Percentiles rank a stretch among this genome's conserved stretches.
Conservation (phyloP, 2,888 invertebrate species). For the Apamea anceps region DNA sequence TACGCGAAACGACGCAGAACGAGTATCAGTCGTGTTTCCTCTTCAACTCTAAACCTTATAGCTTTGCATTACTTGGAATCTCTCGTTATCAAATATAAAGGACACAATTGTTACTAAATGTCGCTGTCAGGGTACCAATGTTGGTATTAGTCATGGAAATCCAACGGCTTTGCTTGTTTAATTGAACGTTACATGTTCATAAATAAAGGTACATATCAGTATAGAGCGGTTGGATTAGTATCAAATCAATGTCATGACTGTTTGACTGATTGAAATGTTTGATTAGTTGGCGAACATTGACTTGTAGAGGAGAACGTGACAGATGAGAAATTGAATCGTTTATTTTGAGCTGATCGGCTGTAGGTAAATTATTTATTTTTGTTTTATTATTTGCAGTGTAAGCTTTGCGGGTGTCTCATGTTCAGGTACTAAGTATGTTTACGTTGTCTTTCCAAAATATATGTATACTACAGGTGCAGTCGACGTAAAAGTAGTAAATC, state of each 20-base stretch:
- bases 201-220: constrained; percentile 74
- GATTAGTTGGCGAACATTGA: constrained; percentile 57
- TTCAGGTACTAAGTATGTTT: neutral
- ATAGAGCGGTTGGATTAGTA: constrained; percentile 57
- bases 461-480: neutral
- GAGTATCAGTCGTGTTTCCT: constrained; percentile 49
- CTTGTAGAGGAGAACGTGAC: constrained; percentile 34
- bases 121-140: constrained; percentile 82
- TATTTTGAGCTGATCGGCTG: constrained; percentile 29
- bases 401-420: neutral
- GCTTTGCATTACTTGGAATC: constrained; percentile 66
- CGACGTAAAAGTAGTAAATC: neutral
- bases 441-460: neutral
- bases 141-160: constrained; percentile 83
- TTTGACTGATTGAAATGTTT: constrained; percentile 51
- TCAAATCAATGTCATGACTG: constrained; percentile 53
- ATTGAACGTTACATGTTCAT: constrained; percentile 79
- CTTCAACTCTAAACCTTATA: constrained; percentile 71
- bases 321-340: constrained; percentile 41
- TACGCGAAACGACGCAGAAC: constrained; percentile 52
- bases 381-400: constrained; percentile 1
- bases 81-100: constrained; percentile 67
- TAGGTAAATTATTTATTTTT: neutral
- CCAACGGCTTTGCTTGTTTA: constrained; percentile 79
- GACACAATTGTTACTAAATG: constrained; percentile 79